These are phyloP conservation scores for Cygnus buccinator DNA, from an alignment of 2,113 vertebrate species.

Conservation along the genomic window DNA sequence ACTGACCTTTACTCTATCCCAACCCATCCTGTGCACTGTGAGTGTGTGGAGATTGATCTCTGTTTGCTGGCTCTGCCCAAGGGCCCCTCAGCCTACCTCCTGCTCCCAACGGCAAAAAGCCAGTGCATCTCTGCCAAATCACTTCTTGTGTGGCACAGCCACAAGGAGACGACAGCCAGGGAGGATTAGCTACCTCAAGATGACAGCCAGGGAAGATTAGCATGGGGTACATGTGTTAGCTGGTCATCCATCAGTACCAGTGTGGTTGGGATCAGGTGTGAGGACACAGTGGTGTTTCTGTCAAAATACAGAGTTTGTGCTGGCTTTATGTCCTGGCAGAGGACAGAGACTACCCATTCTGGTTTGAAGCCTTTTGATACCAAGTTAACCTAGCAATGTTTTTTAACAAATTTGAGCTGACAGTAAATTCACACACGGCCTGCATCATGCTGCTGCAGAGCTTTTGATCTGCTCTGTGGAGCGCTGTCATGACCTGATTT, in stretches of 20 bases:
- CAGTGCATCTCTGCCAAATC: neutral
- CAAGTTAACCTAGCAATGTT: neutral
- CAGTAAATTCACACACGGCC: accelerated
- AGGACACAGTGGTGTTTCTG: accelerated
- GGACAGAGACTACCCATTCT: neutral
- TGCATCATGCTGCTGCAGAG: neutral
- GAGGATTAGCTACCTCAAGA: neutral
- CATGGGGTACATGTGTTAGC: neutral
- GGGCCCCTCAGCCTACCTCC: neutral
- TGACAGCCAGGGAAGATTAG: too few relatives aligned
- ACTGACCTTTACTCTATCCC: neutral
- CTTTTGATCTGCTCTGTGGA: neutral
- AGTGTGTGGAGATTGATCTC: neutral
- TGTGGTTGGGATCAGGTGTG: neutral
- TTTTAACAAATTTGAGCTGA: neutral
- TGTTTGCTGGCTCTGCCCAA: neutral
- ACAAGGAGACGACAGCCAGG: neutral
- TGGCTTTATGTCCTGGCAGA: neutral
- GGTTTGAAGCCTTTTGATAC: neutral
- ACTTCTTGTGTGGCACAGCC: neutral
- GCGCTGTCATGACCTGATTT: neutral
- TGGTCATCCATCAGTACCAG: neutral
- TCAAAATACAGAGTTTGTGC: accelerated
- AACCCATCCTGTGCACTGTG: neutral
- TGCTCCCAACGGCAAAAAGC: neutral